These are phyloP conservation scores for Acholoe squamosa DNA, from an alignment of 2,888 invertebrate genomes.

Conservation along the genomic window DNA sequence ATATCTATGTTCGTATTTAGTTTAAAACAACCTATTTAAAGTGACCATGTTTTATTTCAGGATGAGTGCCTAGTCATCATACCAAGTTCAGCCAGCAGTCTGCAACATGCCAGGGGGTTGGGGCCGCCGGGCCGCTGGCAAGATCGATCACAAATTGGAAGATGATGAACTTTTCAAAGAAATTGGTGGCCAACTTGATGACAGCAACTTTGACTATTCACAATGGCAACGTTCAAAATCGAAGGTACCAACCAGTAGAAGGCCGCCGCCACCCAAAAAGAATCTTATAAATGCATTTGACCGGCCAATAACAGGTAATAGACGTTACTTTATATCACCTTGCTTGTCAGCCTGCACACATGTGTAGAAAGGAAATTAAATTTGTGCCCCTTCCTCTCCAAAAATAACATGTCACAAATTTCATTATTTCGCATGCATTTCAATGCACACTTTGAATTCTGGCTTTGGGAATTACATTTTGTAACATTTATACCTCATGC, in stretches of 20 bases:
- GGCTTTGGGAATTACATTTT: too few relatives aligned
- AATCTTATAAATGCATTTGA: constrained; percentile 25
- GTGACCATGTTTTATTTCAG: too few relatives aligned
- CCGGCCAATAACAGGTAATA: constrained; percentile 50
- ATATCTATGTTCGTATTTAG: too few relatives aligned
- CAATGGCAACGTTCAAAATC: constrained; percentile 68
- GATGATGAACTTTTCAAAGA: constrained; percentile 69
- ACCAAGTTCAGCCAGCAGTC: too few relatives aligned
- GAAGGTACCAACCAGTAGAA: constrained; percentile 28
- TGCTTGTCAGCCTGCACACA: too few relatives aligned
- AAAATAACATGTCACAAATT: neutral
- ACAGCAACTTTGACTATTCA: constrained; percentile 69
- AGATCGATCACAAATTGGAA: constrained; percentile 65
- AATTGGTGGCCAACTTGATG: constrained; percentile 69
- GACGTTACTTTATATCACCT: neutral
- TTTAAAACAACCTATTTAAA: too few relatives aligned
- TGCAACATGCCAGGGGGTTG: constrained; percentile 42
- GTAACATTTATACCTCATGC: too few relatives aligned
- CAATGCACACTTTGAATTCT: neutral
- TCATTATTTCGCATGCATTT: neutral
- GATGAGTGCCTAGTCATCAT: too few relatives aligned
- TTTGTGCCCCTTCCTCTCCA: neutral
- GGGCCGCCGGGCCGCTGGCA: constrained; percentile 53
- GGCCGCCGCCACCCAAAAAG: constrained; percentile 24
- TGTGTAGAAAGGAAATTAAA: too few relatives aligned